Conservation (phyloP, 2,888 invertebrate genomes). For the Dryobotodes eremita region DNA sequence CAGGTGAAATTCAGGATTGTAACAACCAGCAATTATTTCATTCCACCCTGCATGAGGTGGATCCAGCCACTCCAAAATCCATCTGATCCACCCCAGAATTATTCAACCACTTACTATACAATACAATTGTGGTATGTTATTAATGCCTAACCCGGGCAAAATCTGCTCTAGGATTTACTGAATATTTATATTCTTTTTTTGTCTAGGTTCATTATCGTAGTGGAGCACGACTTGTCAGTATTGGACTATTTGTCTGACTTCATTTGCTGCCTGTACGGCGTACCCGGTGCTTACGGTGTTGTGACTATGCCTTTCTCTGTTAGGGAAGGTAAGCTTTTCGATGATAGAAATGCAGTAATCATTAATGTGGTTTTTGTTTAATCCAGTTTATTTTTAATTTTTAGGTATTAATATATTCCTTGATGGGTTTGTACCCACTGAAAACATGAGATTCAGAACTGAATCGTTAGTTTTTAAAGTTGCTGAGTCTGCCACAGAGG, state of each 20-base stretch:
- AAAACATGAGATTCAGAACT: slow-evolving; percentile 99
- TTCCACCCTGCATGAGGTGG: not conserved
- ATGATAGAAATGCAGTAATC: not conserved
- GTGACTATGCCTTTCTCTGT: slow-evolving; percentile 99
- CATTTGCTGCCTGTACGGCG: slow-evolving; percentile 99
- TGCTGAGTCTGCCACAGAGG: slow-evolving; percentile 99
- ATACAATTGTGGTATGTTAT: not conserved
- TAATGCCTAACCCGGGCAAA: not conserved
- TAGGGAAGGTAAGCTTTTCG: slow-evolving; percentile 95
- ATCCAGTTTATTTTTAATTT: slow-evolving; percentile 38
- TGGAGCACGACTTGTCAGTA: slow-evolving; percentile 99
- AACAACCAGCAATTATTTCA: not conserved
- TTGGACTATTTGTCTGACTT: slow-evolving; percentile 99
- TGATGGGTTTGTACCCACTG: slow-evolving; percentile 99
- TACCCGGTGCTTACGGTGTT: slow-evolving; percentile 99
- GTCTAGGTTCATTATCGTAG: slow-evolving; percentile 98
- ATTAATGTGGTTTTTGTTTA: not conserved
- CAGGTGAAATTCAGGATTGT: not conserved
- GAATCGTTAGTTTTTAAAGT: slow-evolving; percentile 99
- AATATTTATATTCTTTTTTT: slow-evolving; percentile 14
- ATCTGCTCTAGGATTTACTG: not conserved
- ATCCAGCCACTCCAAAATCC: not conserved
- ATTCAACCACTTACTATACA: not conserved
- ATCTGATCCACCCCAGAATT: not conserved
- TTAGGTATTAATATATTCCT: slow-evolving; percentile 99